Base-by-base conservation (phyloP, 2,797 vertebrate genomes). In the Prionace glauca region DNA sequence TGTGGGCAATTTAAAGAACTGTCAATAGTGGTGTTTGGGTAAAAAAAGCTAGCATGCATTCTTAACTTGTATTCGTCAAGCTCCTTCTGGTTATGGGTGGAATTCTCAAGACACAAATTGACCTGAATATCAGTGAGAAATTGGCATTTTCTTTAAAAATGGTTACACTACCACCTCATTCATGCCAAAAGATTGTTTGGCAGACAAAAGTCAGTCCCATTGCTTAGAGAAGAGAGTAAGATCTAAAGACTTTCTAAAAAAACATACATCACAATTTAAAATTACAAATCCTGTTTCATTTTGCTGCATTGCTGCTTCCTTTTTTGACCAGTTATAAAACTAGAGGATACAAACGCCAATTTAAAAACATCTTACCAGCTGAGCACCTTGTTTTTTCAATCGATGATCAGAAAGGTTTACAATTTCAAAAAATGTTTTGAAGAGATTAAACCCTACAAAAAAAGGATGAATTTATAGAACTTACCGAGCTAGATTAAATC, bases 341-440 rank as follows among this genome's bases (percentile, higher is more conserved):
- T 96, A 96, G 16, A n/a, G 93, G 22, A 24, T 16, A 91, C 14
- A 86, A 86, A 16, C 32, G 67, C 18, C 18, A 81, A 65, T 26
- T 62, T n/a, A 84, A 92, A 62, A 67, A 81, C 26, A 74, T 96
- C 98, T 97, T 97, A 99, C 99, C 98, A 99, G 92, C 0, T 99
- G 99, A 96, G 99, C 99, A 96, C 99, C 99, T 97, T 99, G 99
- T 72, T 99, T 98, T 97, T 99, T 99, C 88, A 99, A 97, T 84
- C 99, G 98, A 98, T 99, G 99, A 97, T 99, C 99, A 97, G 99
- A 99, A 69, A 99, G 98, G 97, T 99, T 99, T 96, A 99, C 99
- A 95, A 99, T 99, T 97, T 99, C 99, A 97, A 99, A 99, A 97
- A 99, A 99, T 18, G 99, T 99, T 97, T 99, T 99, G 97, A 99